Base-by-base conservation (phyloP, 2,888 invertebrate genomes). In the Malacosoma neustria region DNA sequence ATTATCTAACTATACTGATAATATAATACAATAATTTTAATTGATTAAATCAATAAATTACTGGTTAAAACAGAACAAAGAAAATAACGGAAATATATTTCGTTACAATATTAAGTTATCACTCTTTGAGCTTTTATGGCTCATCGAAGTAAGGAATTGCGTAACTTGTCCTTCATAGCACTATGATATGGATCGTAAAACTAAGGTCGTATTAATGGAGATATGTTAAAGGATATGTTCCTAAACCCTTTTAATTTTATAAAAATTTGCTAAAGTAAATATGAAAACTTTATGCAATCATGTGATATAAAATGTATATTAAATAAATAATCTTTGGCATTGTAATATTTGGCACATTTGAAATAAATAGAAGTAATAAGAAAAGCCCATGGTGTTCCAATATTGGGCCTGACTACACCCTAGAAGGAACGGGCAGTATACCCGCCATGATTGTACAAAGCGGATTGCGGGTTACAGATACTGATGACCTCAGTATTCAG, bases 191-290 rank as follows among this genome's bases (percentile, higher is more conserved):
- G 48, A 41, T 48, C 61, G 54, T 66, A 68, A 70, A 68, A 61
- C 51, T 56, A 61, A 67, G 65, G 54, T 56, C 57, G 52, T 59
- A 44, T 55, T 57, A 56, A 54, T 50, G 54, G 49, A 54, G 74
- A 74, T 76, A 75, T 75, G 73, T 58, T 57, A 52, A 54, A 58
- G 57, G 74, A 75, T 73, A 74, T 74, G 72, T 61, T 45, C 40
- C 33, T 44, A 48, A 22, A 22, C 22, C 6, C 22, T 5, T 44
- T 48, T 31, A 42, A 44, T 45, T 3, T 13, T 38, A 31, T 35
- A 39, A 15, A 5, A 1, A 30, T 30, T 6, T 34, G 35, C 42
- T 11, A 38, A 48, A 31, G 13, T 22, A 22, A 35, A 35, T 11
- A 31, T 33, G 38, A 6, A 22, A 30, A 14, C 4, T 30, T 29